A percentile compares a stretch with the other conserved stretches of the same genome.
phyloP scores from a whole-genome alignment of 2,888 invertebrate species.

The Neuroscelio doddi region DNA sequence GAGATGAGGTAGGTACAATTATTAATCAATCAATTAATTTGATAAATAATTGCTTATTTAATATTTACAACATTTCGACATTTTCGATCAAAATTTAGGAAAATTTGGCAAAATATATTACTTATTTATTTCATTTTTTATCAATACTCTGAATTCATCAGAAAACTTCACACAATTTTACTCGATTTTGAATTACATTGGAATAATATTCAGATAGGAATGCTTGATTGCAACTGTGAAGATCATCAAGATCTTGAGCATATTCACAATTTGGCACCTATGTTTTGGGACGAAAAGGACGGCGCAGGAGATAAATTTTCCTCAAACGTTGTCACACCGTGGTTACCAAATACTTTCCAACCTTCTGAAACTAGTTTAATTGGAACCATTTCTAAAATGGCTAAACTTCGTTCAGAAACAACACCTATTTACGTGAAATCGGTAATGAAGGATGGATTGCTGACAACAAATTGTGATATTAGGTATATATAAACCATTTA shows the following conservation, averaged over 20 bases:
- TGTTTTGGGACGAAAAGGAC: conserved; percentile 76
- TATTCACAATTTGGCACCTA: conserved; percentile 80
- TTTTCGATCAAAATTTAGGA: no score
- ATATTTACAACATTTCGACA: no score
- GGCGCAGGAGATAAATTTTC: conserved; percentile 71
- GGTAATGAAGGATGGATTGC: conserved; percentile 78
- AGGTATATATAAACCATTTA: conserved; percentile 70
- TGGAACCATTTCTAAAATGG: conserved; percentile 76
- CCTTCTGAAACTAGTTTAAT: conserved; percentile 73
- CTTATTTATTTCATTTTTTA: conserved; percentile 12
- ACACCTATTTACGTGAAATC: conserved; percentile 84
- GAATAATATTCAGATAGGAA: conserved; percentile 56
- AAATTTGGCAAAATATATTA: no score
- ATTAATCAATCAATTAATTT: conserved; percentile 3
- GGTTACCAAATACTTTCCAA: conserved; percentile 75
- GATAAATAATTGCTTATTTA: conserved; percentile 4
- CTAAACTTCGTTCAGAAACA: conserved; percentile 76
- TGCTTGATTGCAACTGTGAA: conserved; percentile 61
- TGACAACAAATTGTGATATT: conserved; percentile 80
- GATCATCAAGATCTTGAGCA: conserved; percentile 70
- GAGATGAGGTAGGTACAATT: conserved; percentile 63
- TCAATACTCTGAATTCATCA: not conserved
- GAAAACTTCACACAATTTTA: not conserved
- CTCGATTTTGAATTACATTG: no score
- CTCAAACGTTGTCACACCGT: conserved; percentile 75